Percentiles rank a stretch among this genome's conserved stretches.
Conservation (phyloP, 2,888 invertebrate species). For the Drosophila vallismaia region DNA sequence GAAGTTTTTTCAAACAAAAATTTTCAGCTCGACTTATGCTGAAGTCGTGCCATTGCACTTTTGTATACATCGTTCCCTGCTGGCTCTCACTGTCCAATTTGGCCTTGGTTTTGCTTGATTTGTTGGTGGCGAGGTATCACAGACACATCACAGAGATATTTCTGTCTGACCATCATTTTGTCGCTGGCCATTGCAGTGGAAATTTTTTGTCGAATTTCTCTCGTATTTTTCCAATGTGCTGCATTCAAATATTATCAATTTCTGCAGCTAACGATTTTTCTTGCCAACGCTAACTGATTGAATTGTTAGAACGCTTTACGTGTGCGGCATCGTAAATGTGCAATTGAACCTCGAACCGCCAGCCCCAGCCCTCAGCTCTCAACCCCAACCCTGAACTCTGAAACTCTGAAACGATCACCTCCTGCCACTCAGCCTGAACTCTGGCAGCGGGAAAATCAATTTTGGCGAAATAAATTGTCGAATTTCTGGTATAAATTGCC, state of each 20-base stretch:
- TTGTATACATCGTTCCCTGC: constrained; percentile 11
- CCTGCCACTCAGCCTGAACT: constrained; percentile 27
- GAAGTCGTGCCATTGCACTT: constrained; percentile 38
- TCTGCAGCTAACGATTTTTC: constrained; percentile 38
- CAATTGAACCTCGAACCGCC: constrained; percentile 10
- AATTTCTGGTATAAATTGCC: constrained; percentile 75
- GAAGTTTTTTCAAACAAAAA: constrained; percentile 17
- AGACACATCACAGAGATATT: constrained; percentile 1
- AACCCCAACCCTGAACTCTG: background rate
- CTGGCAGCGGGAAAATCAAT: constrained; percentile 64
- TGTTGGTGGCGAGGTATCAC: constrained; percentile 25
- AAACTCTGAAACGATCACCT: background rate
- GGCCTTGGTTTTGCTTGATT: constrained; percentile 27
- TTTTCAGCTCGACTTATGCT: constrained; percentile 40
- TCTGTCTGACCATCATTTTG: constrained; percentile 36
- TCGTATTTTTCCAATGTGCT: constrained; percentile 65
- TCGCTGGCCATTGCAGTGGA: constrained; percentile 59
- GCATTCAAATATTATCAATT: constrained; percentile 82
- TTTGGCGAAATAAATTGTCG: constrained; percentile 75
- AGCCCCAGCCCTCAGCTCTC: constrained; percentile 20
- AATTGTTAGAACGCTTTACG: constrained; percentile 82
- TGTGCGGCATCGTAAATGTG: constrained; percentile 73
- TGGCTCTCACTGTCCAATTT: background rate
- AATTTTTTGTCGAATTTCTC: constrained; percentile 34
- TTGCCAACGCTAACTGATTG: constrained; percentile 80